These are phyloP conservation scores for Dynastes maya DNA, from an alignment of 2,888 invertebrate genomes.

Conservation along the genomic window DNA sequence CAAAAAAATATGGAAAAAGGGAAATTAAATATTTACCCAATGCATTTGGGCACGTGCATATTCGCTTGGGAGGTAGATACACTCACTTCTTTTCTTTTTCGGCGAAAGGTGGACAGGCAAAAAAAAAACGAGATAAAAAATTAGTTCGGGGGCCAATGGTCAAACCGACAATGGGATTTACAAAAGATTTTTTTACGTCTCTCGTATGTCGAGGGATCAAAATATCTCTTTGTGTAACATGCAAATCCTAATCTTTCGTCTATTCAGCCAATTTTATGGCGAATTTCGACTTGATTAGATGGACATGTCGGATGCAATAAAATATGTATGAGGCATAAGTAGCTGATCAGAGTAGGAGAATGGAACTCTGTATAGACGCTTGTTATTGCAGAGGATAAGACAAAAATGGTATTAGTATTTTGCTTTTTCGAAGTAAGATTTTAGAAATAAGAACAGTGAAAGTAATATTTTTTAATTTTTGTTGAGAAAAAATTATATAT, in stretches of 20 bases:
- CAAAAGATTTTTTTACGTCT: constrained; percentile 60
- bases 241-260: constrained; percentile 63
- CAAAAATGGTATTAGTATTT: too few species aligned
- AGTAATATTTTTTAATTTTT: too few species aligned
- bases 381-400: background rate
- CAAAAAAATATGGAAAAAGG: constrained; percentile 2
- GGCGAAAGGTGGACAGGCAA: constrained; percentile 8
- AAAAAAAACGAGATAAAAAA: constrained; percentile 62
- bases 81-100: constrained; percentile 10
- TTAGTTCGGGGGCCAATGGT: constrained; percentile 65
- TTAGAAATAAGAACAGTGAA: too few species aligned
- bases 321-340: constrained; percentile 20
- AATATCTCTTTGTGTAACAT: constrained; percentile 63
- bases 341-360: background rate
- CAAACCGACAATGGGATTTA: constrained; percentile 62
- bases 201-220: constrained; percentile 59
- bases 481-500: too few species aligned
- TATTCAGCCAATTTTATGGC: constrained; percentile 61
- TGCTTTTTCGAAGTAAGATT: too few species aligned
- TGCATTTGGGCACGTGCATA: constrained; percentile 42
- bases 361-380: background rate
- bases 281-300: constrained; percentile 47
- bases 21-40: constrained; percentile 44
- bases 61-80: background rate
- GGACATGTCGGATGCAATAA: constrained; percentile 32